These are phyloP conservation scores for Colostygia pectinataria DNA, from an alignment of 2,888 invertebrate genomes.

Conservation along the genomic window DNA sequence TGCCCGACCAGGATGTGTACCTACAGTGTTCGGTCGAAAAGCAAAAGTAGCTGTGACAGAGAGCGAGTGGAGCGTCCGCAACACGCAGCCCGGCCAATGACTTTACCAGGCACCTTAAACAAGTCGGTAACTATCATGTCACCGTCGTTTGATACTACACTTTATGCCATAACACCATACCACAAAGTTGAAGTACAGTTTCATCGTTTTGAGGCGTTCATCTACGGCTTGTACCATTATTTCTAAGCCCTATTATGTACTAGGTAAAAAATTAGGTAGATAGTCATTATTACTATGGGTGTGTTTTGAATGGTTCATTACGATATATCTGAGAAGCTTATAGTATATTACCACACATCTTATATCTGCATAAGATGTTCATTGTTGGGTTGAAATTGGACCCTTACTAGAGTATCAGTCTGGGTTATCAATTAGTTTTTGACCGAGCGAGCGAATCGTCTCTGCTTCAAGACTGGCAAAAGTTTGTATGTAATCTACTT, in stretches of 20 bases:
- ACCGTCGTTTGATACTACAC: constrained; percentile 43
- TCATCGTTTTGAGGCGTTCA: constrained; percentile 38
- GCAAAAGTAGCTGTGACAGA: constrained; percentile 75
- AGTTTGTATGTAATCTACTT: no score
- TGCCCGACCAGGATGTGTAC: constrained; percentile 62
- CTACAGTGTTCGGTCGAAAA: constrained; percentile 69
- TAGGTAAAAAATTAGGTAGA: constrained; percentile 46
- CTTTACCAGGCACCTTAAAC: constrained; percentile 59
- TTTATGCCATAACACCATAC: constrained; percentile 44
- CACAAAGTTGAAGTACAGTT: constrained; percentile 38
- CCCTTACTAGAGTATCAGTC: neutral
- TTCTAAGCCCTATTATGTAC: constrained; percentile 56
- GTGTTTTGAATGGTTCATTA: constrained; percentile 35
- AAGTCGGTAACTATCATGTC: constrained; percentile 46
- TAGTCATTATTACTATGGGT: constrained; percentile 31
- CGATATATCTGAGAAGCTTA: constrained; percentile 7
- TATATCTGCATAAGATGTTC: constrained; percentile 1
- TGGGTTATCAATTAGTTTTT: no score
- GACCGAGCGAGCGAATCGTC: no score
- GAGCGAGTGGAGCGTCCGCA: constrained; percentile 64
- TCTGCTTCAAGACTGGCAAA: no score
- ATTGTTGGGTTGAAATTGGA: neutral
- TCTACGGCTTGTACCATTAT: constrained; percentile 45
- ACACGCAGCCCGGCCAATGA: constrained; percentile 71
- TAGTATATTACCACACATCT: constrained; percentile 1